phyloP scores from a whole-genome alignment of 1,140 invertebrate species.

The Pachyrhynchus sulphureomaculatus region DNA sequence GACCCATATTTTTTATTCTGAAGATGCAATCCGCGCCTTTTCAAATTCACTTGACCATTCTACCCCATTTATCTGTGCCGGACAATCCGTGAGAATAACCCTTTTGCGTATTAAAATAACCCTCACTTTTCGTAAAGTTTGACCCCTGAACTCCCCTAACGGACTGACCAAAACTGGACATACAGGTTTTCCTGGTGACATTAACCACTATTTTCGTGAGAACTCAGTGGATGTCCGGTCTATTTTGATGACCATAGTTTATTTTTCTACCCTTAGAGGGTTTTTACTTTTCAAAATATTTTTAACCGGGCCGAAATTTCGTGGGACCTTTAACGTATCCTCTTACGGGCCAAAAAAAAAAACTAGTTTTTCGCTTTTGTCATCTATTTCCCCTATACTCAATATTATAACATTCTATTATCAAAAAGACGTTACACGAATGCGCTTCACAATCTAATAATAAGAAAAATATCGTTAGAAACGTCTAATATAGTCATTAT shows the following conservation, averaged over 20 bases:
- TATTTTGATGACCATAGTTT: constrained; percentile 32
- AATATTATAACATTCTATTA: too few species aligned
- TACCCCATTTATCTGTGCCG: constrained; percentile 41
- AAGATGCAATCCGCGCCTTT: constrained; percentile 28
- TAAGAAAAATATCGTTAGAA: too few species aligned
- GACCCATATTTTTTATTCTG: constrained; percentile 7
- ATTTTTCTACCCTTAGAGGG: constrained; percentile 24
- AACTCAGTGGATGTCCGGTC: constrained; percentile 35
- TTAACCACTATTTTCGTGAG: constrained; percentile 39
- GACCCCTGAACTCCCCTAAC: constrained; percentile 42
- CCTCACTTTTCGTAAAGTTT: constrained; percentile 38
- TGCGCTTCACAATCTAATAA: too few species aligned
- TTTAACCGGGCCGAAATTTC: background rate
- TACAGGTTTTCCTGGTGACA: constrained; percentile 43
- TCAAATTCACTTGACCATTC: constrained; percentile 44
- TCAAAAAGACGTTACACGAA: too few species aligned
- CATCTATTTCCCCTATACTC: too few species aligned
- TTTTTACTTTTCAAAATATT: constrained; percentile 18
- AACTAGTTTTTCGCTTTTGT: too few species aligned
- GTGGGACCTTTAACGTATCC: constrained; percentile 32
- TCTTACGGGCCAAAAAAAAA: constrained; percentile 3
- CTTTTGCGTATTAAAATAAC: constrained; percentile 38
- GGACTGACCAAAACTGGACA: constrained; percentile 45
- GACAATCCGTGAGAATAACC: constrained; percentile 42
- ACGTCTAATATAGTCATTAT: too few species aligned